Conservation (phyloP, 2,797 vertebrate genomes). For the Cyclura pinguis region DNA sequence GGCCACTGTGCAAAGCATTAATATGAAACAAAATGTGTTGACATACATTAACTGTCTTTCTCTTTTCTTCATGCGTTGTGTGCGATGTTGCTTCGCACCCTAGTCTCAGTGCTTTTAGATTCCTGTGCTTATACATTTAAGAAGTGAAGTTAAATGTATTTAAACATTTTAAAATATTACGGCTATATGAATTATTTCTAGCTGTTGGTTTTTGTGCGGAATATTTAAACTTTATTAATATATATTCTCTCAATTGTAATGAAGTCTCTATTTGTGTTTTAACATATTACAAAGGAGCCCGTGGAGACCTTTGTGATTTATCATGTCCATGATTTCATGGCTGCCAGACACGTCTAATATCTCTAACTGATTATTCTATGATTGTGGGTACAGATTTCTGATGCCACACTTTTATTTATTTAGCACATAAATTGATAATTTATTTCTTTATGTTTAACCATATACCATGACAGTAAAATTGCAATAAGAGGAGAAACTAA, state of each 20-base stretch:
- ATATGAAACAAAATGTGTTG: not conserved
- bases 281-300: not conserved
- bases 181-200: no score
- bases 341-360: no score
- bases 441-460: not conserved
- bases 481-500: not conserved
- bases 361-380: no score
- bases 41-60: not conserved
- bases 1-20: not conserved
- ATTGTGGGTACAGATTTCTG: no score
- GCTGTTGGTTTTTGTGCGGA: no score
- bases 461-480: not conserved
- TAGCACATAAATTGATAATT: no score
- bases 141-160: no score
- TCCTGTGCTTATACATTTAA: not conserved
- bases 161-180: no score
- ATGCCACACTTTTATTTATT: no score
- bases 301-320: no score
- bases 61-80: not conserved
- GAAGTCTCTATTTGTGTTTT: not conserved
- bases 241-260: not conserved
- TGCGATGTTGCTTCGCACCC: not conserved
- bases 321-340: no score
- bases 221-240: no score
- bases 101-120: not conserved